Evolutionary conservation across 2,888 invertebrate species (phyloP), one percentile per base, ranked within the genome.

Genomic region (Heliconius cydno): DNA sequence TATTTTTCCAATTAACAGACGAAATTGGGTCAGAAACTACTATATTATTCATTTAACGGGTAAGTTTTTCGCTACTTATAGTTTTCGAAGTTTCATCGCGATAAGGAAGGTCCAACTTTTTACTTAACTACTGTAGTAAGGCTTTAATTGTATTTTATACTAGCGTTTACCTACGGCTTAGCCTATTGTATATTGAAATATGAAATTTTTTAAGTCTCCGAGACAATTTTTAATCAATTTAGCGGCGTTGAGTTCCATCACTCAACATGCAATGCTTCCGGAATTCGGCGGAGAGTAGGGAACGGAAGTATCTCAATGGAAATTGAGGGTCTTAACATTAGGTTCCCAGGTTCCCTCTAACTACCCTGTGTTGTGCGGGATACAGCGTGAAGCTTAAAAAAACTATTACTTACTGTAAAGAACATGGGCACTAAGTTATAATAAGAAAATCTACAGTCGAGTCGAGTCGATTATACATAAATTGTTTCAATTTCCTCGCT

Each of bases 1-100:
- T 70, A 70, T 70, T 41, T 41, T 70, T n/a, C 4, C 22, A 41
- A 41, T 70, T 41, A n/a, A 70, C n/a, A 7, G n/a, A 41, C 6
- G n/a, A 7, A 70, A 70, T 15, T 70, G 38, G 68, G 38, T 70
- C 68, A 41, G 38, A 25, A 38, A 41, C 41, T 41, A 38, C 13
- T 41, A 67, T 41, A 41, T 41, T 70, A 70, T 70, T 41, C 68
- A 70, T 70, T 70, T 41, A 70, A 68, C 67, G 22, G 13, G n/a
- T 2, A 70, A 70, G 13, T 41, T 70, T 70, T 70, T 15, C 6
- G 68, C 68, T 70, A 70, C 68, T 70, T 70, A 70, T 41, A 68
- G 68, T 41, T 68, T 5, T 7, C 10, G 25, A 70, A 70, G 41
- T 70, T 70, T 25, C 68, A 38, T 12, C 68, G 38, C 12, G 38